Conservation (phyloP, 2,888 invertebrate genomes). For the Xanthia togata region DNA sequence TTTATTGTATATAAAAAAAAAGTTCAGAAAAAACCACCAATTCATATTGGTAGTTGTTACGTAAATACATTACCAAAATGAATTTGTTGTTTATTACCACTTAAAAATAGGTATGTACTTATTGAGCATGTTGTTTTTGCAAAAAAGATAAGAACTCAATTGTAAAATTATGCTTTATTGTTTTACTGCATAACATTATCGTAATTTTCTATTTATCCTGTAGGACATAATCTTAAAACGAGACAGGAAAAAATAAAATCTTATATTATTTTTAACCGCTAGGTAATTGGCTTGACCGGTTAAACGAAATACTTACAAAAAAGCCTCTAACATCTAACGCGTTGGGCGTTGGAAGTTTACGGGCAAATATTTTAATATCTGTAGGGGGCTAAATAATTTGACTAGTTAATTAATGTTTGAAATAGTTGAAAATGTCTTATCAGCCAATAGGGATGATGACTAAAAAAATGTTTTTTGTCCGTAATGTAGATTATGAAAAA, state of each 20-base stretch:
- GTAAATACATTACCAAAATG: too few species aligned
- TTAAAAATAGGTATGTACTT: not conserved
- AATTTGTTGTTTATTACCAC: too few species aligned
- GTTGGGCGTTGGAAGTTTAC: not conserved
- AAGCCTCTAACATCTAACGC: too few species aligned
- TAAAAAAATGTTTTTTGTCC: too few species aligned
- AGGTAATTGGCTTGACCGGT: too few species aligned
- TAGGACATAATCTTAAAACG: not conserved
- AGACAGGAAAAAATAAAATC: not conserved
- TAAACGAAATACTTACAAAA: not conserved
- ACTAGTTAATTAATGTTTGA: not conserved
- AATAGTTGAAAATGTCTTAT: not conserved
- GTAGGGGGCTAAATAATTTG: not conserved
- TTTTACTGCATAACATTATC: not conserved
- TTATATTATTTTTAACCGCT: not conserved
- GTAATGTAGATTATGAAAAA: too few species aligned
- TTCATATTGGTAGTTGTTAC: not conserved
- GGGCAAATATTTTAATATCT: not conserved
- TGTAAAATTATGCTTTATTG: not conserved
- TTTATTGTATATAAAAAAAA: not conserved
- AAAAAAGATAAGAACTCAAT: not conserved
- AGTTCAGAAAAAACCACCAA: not conserved
- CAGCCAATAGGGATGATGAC: too few species aligned
- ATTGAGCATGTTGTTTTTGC: too few species aligned
- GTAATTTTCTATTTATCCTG: not conserved